Percentiles rank a stretch among this genome's conserved stretches.
phyloP scores from a whole-genome alignment of 64 coral and sea anemone species.

The Exaiptasia diaphana region DNA sequence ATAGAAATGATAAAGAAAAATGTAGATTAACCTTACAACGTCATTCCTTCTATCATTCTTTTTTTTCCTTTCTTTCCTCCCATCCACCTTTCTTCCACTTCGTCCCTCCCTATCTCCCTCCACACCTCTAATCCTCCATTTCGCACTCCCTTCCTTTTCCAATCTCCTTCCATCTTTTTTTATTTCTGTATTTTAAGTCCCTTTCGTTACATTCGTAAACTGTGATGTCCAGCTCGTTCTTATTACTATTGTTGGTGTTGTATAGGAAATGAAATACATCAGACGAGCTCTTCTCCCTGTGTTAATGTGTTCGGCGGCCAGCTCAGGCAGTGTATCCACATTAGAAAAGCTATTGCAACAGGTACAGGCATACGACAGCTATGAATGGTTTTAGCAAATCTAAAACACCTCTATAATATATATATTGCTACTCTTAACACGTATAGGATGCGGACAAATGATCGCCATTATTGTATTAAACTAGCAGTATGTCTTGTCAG shows the following conservation, averaged over 20 bases:
- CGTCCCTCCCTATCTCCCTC: not conserved
- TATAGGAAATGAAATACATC: slow-evolving; percentile 89
- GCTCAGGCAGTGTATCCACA: slow-evolving; percentile 46
- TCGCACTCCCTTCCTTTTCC: too few species aligned
- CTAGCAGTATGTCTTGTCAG: not conserved
- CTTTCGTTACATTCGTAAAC: not conserved
- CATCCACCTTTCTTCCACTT: not conserved
- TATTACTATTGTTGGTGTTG: not conserved
- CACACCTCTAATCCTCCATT: too few species aligned
- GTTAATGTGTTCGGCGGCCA: slow-evolving; percentile 87
- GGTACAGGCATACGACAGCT: slow-evolving; percentile 47
- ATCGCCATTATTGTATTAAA: not conserved
- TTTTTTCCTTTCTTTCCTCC: too few species aligned
- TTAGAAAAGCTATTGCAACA: slow-evolving; percentile 73
- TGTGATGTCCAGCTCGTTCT: not conserved
- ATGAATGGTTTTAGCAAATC: too few species aligned
- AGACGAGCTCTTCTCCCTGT: slow-evolving; percentile 74
- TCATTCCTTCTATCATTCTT: too few species aligned
- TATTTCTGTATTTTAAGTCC: not conserved
- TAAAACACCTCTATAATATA: too few species aligned
- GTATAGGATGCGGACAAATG: not conserved
- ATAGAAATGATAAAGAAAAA: too few species aligned
- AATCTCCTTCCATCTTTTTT: not conserved
- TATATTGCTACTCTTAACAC: too few species aligned
- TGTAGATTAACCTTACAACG: too few species aligned